Evolutionary conservation across 1,140 invertebrate species (phyloP).

Genomic region (Oryctes rhinoceros): DNA sequence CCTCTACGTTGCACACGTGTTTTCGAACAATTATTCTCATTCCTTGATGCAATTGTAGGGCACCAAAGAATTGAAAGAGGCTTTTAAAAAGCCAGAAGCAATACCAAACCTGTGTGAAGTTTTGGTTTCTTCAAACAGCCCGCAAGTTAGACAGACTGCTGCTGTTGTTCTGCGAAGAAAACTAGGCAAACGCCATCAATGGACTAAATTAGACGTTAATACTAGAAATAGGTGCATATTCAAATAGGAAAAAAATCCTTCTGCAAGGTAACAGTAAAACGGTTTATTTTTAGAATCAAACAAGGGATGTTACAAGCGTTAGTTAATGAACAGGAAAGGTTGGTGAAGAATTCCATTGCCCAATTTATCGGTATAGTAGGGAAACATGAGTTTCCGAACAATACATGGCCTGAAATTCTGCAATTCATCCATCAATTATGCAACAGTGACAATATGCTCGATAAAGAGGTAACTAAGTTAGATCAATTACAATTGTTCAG

Average conservation of each 20-base stretch:
- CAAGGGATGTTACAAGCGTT: constrained; percentile 67
- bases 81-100: constrained; percentile 70
- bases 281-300: constrained; percentile 66
- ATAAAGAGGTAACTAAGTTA: constrained; percentile 67
- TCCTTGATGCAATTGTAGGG: constrained; percentile 62
- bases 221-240: constrained; percentile 63
- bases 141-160: constrained; percentile 74
- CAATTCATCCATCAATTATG: constrained; percentile 71
- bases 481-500: background rate
- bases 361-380: constrained; percentile 74
- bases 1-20: constrained; percentile 54
- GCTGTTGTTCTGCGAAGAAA: constrained; percentile 71
- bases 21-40: constrained; percentile 17
- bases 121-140: constrained; percentile 64
- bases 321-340: constrained; percentile 68
- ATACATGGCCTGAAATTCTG: constrained; percentile 75
- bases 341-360: constrained; percentile 71
- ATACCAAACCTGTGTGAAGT: constrained; percentile 68
- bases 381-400: constrained; percentile 75
- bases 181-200: constrained; percentile 68
- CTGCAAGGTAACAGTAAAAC: background rate
- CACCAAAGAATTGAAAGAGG: constrained; percentile 69
- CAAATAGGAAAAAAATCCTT: background rate
- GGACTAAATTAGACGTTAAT: constrained; percentile 67
- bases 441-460: constrained; percentile 64